Evolutionary conservation across 2,888 invertebrate species (phyloP).

Genomic region (Pristionchus mayeri): DNA sequence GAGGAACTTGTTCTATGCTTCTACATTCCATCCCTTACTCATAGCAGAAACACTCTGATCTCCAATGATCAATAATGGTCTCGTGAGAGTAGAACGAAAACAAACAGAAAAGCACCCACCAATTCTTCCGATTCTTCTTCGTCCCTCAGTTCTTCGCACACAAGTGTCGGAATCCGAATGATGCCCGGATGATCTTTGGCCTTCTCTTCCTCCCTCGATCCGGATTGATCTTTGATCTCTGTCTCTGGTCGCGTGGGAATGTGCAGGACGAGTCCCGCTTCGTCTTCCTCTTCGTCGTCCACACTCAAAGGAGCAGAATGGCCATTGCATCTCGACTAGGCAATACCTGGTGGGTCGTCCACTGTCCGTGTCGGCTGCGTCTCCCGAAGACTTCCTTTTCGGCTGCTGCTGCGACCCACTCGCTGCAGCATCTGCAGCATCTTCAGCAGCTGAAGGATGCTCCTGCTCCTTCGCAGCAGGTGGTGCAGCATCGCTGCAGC

Average conservation of each 20-base stretch:
- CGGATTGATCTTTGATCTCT: constrained; percentile 39
- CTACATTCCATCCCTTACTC: too few species aligned
- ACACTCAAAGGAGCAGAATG: constrained; percentile 1
- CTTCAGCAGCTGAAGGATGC: background rate
- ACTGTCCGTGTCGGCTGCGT: background rate
- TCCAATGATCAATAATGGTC: background rate
- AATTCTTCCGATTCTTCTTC: constrained; percentile 14
- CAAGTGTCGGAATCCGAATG: constrained; percentile 39
- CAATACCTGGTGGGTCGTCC: constrained; percentile 21
- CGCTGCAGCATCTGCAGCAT: background rate
- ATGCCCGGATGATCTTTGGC: background rate
- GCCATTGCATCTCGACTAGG: background rate
- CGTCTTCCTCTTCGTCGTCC: constrained; percentile 33
- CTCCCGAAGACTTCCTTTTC: background rate
- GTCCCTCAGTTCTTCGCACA: constrained; percentile 40
- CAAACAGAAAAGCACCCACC: background rate
- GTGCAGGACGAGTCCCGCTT: constrained; percentile 10
- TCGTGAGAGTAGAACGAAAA: background rate
- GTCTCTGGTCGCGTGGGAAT: constrained; percentile 6
- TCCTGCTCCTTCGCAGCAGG: background rate
- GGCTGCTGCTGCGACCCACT: background rate
- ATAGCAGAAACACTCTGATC: too few species aligned
- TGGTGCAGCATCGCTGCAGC: constrained; percentile 32
- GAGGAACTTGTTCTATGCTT: too few species aligned
- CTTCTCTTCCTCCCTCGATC: constrained; percentile 18